These are phyloP conservation scores for Anguilla anguilla DNA, from an alignment of 2,797 vertebrate species.

Conservation along the genomic window DNA sequence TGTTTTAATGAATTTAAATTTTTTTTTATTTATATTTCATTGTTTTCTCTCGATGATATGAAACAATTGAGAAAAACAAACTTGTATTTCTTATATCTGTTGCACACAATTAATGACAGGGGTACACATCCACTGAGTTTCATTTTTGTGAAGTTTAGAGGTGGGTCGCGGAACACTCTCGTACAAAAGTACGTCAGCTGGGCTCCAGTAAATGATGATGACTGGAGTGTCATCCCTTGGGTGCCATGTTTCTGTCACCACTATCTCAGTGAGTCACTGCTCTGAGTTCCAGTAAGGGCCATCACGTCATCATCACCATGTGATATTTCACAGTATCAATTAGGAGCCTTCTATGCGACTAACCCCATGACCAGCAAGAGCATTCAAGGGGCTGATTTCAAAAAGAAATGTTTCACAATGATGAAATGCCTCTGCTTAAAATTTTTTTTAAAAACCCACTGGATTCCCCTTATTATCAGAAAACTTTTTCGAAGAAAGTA, in stretches of 20 bases:
- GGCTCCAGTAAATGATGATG: constrained; percentile 53
- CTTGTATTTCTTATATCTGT: background rate
- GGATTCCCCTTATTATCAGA: background rate
- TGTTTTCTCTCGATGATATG: background rate
- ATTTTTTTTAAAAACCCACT: background rate
- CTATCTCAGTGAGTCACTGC: constrained; percentile 57
- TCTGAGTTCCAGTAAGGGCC: constrained; percentile 54
- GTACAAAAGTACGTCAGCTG: constrained; percentile 36
- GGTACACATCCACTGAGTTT: constrained; percentile 26
- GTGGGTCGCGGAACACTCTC: constrained; percentile 36
- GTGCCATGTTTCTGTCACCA: constrained; percentile 59
- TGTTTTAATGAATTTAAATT: background rate
- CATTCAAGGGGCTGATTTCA: background rate
- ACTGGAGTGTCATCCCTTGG: constrained; percentile 53
- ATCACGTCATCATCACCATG: constrained; percentile 45
- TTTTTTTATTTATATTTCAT: background rate
- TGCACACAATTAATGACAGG: background rate
- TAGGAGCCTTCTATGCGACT: constrained; percentile 37
- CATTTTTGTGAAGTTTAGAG: constrained; percentile 22
- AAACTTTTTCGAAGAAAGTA: background rate
- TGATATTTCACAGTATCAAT: constrained; percentile 47
- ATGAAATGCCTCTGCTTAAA: background rate
- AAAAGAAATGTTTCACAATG: background rate
- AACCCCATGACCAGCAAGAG: background rate
- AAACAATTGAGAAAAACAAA: background rate